phyloP scores from a whole-genome alignment of 2,797 vertebrate species.

The Crenuchus spilurus region DNA sequence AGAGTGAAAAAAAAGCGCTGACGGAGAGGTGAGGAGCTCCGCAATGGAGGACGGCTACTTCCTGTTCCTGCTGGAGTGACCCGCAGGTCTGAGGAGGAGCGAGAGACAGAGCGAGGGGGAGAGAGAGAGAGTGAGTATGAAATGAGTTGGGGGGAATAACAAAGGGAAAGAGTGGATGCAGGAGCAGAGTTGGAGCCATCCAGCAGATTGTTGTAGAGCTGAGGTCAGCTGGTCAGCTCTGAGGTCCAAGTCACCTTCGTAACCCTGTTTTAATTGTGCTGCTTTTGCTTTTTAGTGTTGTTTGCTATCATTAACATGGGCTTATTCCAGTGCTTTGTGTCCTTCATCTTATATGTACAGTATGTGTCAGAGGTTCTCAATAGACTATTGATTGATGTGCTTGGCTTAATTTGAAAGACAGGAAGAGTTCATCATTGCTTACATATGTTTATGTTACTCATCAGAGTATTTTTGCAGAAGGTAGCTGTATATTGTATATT shows the following conservation, averaged over 20 bases:
- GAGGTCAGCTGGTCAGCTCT: constrained; percentile 27
- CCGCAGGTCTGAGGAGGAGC: constrained; percentile 52
- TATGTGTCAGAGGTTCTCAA: constrained; percentile 14
- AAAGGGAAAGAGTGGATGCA: constrained; percentile 33
- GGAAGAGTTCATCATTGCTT: not conserved
- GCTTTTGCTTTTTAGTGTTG: constrained; percentile 10
- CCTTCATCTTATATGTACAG: not conserved
- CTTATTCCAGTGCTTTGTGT: constrained; percentile 14
- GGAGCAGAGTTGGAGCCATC: constrained; percentile 32
- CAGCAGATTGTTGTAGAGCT: constrained; percentile 17
- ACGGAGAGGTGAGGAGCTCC: constrained; percentile 48
- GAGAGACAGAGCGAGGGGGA: constrained; percentile 39
- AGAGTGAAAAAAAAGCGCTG: constrained; percentile 15
- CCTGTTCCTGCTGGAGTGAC: constrained; percentile 58
- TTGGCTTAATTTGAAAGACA: constrained; percentile 13
- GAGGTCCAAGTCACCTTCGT: constrained; percentile 46
- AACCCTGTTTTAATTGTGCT: constrained; percentile 39
- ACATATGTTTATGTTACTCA: too few relatives aligned
- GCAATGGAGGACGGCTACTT: constrained; percentile 52
- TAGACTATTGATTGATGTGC: constrained; percentile 28
- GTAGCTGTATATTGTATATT: not conserved
- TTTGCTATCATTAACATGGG: constrained; percentile 12
- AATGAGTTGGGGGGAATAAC: constrained; percentile 20
- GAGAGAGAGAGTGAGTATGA: constrained; percentile 51
- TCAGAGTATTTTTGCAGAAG: constrained; percentile 10